Evolutionary conservation across 2,113 vertebrate species (phyloP).

Genomic region (Paracanthobrama guichenoti): DNA sequence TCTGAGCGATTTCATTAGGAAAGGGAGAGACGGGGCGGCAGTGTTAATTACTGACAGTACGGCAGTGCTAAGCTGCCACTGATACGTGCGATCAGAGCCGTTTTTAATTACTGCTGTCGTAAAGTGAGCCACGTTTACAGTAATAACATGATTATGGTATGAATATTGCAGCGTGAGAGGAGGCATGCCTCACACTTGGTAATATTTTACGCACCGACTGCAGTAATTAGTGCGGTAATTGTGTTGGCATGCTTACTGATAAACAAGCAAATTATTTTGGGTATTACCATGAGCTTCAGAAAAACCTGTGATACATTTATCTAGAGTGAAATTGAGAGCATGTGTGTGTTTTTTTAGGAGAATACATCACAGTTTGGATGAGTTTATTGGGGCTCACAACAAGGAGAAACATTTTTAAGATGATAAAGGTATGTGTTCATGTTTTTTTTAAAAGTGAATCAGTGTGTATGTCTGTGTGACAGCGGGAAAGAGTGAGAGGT

Average conservation of each 20-base stretch:
- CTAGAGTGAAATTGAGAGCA: conserved; percentile 12
- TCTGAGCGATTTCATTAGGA: conserved; percentile 53
- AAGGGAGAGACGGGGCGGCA: conserved; percentile 10
- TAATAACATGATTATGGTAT: conserved; percentile 50
- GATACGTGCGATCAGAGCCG: conserved; percentile 31
- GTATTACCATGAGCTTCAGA: conserved; percentile 19
- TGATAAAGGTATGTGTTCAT: background rate
- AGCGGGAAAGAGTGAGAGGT: background rate
- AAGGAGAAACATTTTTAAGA: background rate
- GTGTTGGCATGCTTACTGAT: conserved; percentile 25
- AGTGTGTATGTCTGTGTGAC: conserved; percentile 6
- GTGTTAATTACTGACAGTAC: conserved; percentile 44
- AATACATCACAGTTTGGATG: background rate
- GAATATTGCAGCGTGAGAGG: conserved; percentile 46
- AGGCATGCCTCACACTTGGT: conserved; percentile 46
- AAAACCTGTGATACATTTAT: background rate
- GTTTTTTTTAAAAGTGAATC: background rate
- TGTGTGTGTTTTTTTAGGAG: background rate
- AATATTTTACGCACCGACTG: conserved; percentile 17
- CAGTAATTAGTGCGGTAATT: conserved; percentile 41
- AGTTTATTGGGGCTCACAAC: background rate
- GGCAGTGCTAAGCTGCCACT: conserved; percentile 34
- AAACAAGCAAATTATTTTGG: conserved; percentile 38
- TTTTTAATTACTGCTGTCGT: conserved; percentile 54
- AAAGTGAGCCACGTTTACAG: conserved; percentile 54